phyloP scores from a whole-genome alignment of 2,797 vertebrate species.

The Tadarida brasiliensis region DNA sequence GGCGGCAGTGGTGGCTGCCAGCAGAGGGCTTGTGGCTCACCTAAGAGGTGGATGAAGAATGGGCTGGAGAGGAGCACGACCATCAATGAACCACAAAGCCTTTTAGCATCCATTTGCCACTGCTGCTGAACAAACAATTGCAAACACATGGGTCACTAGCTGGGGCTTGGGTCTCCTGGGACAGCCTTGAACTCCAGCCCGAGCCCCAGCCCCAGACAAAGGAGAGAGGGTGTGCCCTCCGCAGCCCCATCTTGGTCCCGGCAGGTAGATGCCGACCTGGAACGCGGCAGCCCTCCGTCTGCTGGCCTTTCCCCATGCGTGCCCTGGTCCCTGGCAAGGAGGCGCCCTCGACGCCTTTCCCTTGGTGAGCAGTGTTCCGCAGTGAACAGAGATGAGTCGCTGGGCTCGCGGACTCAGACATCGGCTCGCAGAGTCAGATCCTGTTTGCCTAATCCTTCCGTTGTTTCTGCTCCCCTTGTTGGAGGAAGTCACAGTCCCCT shows the following conservation, averaged over 20 bases:
- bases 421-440: slow-evolving; percentile 45
- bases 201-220: slow-evolving; percentile 81
- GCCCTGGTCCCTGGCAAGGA: neutral
- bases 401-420: neutral
- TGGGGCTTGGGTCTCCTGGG: slow-evolving; percentile 76
- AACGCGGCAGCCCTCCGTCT: neutral
- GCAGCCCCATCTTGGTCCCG: slow-evolving; percentile 57
- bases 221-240: slow-evolving; percentile 52
- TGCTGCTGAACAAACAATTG: slow-evolving; percentile 89
- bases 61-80: slow-evolving; percentile 85
- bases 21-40: slow-evolving; percentile 75
- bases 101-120: slow-evolving; percentile 90
- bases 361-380: fast-evolving
- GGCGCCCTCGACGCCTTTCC: neutral
- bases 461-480: neutral
- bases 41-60: slow-evolving; percentile 85
- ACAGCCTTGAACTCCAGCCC: slow-evolving; percentile 76
- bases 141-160: slow-evolving; percentile 82
- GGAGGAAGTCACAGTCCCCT: neutral
- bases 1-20: slow-evolving; percentile 34
- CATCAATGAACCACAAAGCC: slow-evolving; percentile 91
- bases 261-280: neutral
- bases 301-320: neutral
- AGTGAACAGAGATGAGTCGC: neutral
- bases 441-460: neutral